Evolutionary conservation across 1,140 invertebrate species (phyloP).

Genomic region (Caerostris extrusa): DNA sequence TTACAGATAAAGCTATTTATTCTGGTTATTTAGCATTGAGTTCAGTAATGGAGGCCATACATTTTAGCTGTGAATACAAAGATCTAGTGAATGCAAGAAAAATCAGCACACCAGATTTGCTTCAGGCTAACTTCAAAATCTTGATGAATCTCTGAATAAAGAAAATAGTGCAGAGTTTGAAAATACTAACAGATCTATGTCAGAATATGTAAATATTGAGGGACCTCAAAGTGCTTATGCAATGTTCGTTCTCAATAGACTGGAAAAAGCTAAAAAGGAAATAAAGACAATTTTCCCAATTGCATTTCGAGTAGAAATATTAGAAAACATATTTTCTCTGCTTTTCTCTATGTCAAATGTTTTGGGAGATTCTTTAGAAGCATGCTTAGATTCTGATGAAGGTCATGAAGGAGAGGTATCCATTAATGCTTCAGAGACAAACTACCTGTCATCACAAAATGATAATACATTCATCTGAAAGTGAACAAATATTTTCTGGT

Average conservation of each 20-base stretch:
- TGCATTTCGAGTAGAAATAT: slow-evolving; percentile 81
- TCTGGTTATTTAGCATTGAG: slow-evolving; percentile 57
- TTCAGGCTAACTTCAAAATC: neutral
- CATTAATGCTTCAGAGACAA: neutral
- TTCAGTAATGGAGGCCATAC: slow-evolving; percentile 65
- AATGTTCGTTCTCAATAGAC: slow-evolving; percentile 15
- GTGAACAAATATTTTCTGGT: neutral
- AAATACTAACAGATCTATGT: neutral
- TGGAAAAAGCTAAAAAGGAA: slow-evolving; percentile 28
- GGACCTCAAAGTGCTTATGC: slow-evolving; percentile 39
- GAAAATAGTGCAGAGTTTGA: neutral
- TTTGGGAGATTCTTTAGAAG: slow-evolving; percentile 78
- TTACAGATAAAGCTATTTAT: slow-evolving; percentile 63
- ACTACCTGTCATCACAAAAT: slow-evolving; percentile 6
- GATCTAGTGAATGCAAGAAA: neutral
- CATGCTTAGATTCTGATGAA: slow-evolving; percentile 55
- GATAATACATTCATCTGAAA: slow-evolving; percentile 44
- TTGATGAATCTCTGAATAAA: neutral
- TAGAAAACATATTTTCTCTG: slow-evolving; percentile 83
- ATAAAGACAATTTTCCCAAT: slow-evolving; percentile 81
- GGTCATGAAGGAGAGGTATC: slow-evolving; percentile 48
- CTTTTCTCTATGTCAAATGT: slow-evolving; percentile 81
- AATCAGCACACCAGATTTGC: neutral
- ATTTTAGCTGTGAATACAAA: slow-evolving; percentile 65
- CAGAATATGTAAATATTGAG: slow-evolving; percentile 24